phyloP scores from a whole-genome alignment of 2,888 invertebrate species.

The Amphipoea oculea region DNA sequence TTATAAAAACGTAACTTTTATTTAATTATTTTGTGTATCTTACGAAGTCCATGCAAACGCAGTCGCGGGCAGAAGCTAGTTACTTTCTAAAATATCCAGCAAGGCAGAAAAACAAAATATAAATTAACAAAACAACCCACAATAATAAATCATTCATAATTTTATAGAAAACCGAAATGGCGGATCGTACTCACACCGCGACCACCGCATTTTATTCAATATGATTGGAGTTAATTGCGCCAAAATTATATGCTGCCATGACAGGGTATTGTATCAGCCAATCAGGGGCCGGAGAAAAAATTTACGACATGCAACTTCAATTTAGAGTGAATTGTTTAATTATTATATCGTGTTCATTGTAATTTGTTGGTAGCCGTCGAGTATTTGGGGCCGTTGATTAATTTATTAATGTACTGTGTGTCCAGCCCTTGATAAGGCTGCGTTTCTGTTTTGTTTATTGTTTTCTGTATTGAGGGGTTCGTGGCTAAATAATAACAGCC shows the following conservation, averaged over 20 bases:
- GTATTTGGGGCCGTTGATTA: conserved; percentile 24
- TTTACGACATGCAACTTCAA: conserved; percentile 58
- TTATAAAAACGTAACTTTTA: not conserved
- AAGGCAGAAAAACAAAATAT: not conserved
- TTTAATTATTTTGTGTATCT: not conserved
- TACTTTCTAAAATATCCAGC: not conserved
- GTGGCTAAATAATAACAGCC: not conserved
- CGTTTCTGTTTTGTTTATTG: not conserved
- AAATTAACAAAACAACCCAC: conserved; percentile 22
- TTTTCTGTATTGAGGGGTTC: not conserved
- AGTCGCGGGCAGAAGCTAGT: not conserved
- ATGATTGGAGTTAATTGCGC: conserved; percentile 63
- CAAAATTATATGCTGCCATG: conserved; percentile 63
- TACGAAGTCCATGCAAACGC: not conserved
- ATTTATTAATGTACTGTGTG: conserved; percentile 7
- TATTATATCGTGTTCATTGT: conserved; percentile 55
- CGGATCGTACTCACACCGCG: conserved; percentile 17
- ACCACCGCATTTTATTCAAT: conserved; percentile 63
- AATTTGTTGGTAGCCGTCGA: conserved; percentile 43
- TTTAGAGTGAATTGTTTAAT: conserved; percentile 63
- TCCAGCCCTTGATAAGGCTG: not conserved
- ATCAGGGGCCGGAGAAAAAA: conserved; percentile 43
- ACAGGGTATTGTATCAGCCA: conserved; percentile 53
- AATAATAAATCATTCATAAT: conserved; percentile 42
- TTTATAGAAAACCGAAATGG: conserved; percentile 47